Conservation (phyloP, 1,140 invertebrate species). For the Drosophila nannoptera region DNA sequence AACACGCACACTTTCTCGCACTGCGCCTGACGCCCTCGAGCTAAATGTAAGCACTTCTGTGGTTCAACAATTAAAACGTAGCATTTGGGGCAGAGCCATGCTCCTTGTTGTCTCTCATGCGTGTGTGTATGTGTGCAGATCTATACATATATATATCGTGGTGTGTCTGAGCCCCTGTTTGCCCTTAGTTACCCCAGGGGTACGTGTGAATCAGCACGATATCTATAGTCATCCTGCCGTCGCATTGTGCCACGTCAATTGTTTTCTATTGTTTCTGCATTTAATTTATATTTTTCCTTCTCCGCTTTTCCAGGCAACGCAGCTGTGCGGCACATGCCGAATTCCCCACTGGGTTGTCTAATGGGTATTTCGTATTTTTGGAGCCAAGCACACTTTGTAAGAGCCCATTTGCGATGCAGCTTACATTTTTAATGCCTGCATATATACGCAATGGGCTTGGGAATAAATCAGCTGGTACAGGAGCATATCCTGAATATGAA, state of each 20-base stretch:
- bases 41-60: constrained; percentile 63
- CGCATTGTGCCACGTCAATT: constrained; percentile 44
- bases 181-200: constrained; percentile 55
- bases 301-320: constrained; percentile 18
- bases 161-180: constrained; percentile 32
- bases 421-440: constrained; percentile 45
- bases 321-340: constrained; percentile 37
- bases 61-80: constrained; percentile 71
- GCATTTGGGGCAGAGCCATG: constrained; percentile 30
- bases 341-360: constrained; percentile 2
- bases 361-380: constrained; percentile 40
- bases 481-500: no score
- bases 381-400: constrained; percentile 11
- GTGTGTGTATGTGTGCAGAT: background rate
- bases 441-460: background rate
- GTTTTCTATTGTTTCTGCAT: constrained; percentile 36
- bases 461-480: constrained; percentile 1
- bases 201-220: constrained; percentile 61
- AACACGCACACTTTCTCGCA: no score
- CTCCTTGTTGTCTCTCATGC: constrained; percentile 7
- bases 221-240: constrained; percentile 34
- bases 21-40: constrained; percentile 25
- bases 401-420: constrained; percentile 33
- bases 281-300: constrained; percentile 8
- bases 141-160: no score